Evolutionary conservation across 2,888 invertebrate genomes (phyloP), one percentile per base, ranked within the genome.

Genomic region (Prosopocoilus inquinatus): DNA sequence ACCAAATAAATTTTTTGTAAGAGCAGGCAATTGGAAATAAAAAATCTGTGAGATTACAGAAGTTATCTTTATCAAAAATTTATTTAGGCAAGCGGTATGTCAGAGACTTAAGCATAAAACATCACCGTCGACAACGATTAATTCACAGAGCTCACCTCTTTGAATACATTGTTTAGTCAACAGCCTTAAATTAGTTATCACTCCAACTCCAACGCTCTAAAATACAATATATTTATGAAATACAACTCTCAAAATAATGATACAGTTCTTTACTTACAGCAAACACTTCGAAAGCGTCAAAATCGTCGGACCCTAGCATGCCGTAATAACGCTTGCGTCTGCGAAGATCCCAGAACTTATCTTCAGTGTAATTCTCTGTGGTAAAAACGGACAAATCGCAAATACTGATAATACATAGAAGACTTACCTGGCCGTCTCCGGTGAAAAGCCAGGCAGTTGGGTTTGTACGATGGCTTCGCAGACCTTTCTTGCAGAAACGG

Each of bases 381-480:
- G 5, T 20, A 92, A 79, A 85, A 89, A 90, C 76, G 82, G 11
- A 36, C 36, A 36, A 36, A 4, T 36, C 5, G 36, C 1, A 43
- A 43, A 43, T 13, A 38, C 12, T 4, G 4, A 38, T 2, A 11
- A 38, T 35, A 11, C n/a, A n/a, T 20, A 20, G 3, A 20, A 20
- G 20, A 20, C 20, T 38, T 3, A 59, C 53, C 55, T 60, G 44
- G 60, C 50, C 50, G 53, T 38, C 41, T 48, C 34, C 38, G 15
- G 48, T 28, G 20, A 20, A 3, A 20, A 20, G 20, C 12, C 11
- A 41, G 3, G 15, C 41, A 41, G 41, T 41, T 41, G 11, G 11
- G 13, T n/a, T 41, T 41, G 11, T 41, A 41, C 1, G 41, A 41
- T 13, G 15, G 15, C 13, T 12, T 12, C 13, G 13, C 41, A 1